These are phyloP conservation scores for Ethmia dodecea DNA, from an alignment of 2,888 invertebrate genomes.

Conservation along the genomic window DNA sequence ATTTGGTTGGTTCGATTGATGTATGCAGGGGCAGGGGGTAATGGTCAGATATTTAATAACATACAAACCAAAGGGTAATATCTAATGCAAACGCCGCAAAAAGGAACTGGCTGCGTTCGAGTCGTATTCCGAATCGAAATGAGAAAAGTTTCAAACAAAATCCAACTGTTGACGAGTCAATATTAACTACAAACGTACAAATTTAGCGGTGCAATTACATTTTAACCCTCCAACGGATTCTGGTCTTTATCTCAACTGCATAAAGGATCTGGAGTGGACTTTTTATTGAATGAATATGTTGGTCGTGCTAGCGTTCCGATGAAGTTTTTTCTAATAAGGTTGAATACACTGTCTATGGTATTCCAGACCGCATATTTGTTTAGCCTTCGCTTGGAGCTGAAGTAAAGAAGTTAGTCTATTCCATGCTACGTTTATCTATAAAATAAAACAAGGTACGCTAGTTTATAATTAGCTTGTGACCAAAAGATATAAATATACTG, in stretches of 20 bases:
- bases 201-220: slow-evolving; percentile 24
- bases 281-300: slow-evolving; percentile 5
- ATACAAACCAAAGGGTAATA: slow-evolving; percentile 17
- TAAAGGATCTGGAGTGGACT: too few relatives aligned
- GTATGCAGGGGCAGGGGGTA: too few relatives aligned
- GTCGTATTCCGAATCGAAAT: slow-evolving; percentile 58
- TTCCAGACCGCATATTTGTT: slow-evolving; percentile 4
- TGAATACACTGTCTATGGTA: neutral
- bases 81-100: slow-evolving; percentile 27
- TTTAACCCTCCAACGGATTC: too few relatives aligned
- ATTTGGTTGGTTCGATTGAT: too few relatives aligned
- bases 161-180: slow-evolving; percentile 67
- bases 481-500: too few relatives aligned
- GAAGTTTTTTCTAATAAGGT: slow-evolving; percentile 68
- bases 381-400: slow-evolving; percentile 2
- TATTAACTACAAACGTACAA: slow-evolving; percentile 59
- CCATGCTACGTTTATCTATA: too few relatives aligned
- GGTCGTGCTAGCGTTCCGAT: slow-evolving; percentile 45
- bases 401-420: too few relatives aligned
- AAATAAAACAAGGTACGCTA: too few relatives aligned
- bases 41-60: too few relatives aligned
- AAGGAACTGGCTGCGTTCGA: slow-evolving; percentile 16
- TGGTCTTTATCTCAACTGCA: too few relatives aligned
- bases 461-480: too few relatives aligned
- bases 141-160: slow-evolving; percentile 73